Conservation (phyloP, 2,797 vertebrate species). For the Catamblyrhynchus diadema region DNA sequence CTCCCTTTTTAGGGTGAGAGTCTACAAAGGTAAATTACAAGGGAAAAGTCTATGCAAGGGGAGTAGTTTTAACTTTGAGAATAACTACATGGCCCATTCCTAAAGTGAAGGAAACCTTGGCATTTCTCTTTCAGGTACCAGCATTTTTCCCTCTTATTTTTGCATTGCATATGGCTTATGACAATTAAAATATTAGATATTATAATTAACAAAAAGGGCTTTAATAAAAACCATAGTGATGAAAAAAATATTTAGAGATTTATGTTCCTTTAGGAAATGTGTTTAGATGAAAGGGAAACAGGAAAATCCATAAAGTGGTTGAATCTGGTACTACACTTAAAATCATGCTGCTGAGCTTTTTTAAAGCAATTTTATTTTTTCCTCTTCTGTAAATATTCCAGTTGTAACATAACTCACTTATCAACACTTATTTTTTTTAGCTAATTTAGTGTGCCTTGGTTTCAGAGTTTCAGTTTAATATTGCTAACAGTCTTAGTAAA, state of each 20-base stretch:
- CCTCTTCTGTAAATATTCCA: conserved; percentile 52
- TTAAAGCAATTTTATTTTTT: conserved; percentile 45
- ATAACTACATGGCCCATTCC: not conserved
- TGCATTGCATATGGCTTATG: not conserved
- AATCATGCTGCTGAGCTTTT: not conserved
- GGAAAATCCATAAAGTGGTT: conserved; percentile 17
- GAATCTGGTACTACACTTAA: conserved; percentile 63
- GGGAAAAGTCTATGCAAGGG: not conserved
- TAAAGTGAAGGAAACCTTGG: not conserved
- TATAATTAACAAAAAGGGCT: not conserved
- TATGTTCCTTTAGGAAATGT: conserved; percentile 24
- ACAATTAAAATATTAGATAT: not conserved
- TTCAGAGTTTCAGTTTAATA: conserved; percentile 66
- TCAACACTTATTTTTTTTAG: not conserved
- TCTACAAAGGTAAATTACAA: not conserved
- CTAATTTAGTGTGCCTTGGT: conserved; percentile 42
- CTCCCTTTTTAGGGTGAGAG: not conserved
- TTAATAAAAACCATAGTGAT: not conserved
- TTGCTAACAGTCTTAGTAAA: conserved; percentile 65
- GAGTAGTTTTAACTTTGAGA: not conserved
- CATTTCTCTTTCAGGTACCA: not conserved
- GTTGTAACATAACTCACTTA: conserved; percentile 62
- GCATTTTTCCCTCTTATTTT: not conserved
- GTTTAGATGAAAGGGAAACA: conserved; percentile 40
- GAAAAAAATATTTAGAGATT: conserved; percentile 10